phyloP scores from a whole-genome alignment of 1,140 invertebrate genomes.

The Piezodorus guildinii region DNA sequence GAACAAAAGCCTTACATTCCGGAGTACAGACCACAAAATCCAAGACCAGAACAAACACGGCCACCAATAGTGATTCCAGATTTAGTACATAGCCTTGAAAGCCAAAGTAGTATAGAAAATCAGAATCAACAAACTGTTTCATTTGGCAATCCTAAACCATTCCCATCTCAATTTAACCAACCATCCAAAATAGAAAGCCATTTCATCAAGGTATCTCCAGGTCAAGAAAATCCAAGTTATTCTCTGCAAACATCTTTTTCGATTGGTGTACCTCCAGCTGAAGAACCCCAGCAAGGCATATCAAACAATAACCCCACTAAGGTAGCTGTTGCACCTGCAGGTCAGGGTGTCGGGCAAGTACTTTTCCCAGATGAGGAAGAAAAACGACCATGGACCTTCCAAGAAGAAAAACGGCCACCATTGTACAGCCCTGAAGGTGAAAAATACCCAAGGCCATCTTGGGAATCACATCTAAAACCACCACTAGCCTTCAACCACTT shows the following conservation, averaged over 20 bases:
- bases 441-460: slow-evolving; percentile 28
- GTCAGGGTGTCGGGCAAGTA: slow-evolving; percentile 28
- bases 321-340: slow-evolving; percentile 7
- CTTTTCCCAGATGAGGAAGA: slow-evolving; percentile 26
- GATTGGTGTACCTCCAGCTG: slow-evolving; percentile 27
- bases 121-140: neutral
- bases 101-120: neutral
- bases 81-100: neutral
- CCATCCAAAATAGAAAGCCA: slow-evolving; percentile 23
- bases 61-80: neutral
- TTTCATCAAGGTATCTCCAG: slow-evolving; percentile 28
- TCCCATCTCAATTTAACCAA: neutral
- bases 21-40: neutral
- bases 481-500: slow-evolving; percentile 15
- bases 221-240: slow-evolving; percentile 29
- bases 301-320: no score
- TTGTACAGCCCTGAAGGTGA: neutral
- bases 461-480: slow-evolving; percentile 28
- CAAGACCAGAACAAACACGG: neutral
- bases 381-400: neutral
- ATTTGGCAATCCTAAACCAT: neutral
- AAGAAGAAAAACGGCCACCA: neutral
- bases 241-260: slow-evolving; percentile 31
- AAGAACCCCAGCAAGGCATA: slow-evolving; percentile 1
- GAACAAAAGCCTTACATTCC: neutral